Evolutionary conservation across 2,888 invertebrate genomes (phyloP).

Genomic region (Pyrrhia umbra): DNA sequence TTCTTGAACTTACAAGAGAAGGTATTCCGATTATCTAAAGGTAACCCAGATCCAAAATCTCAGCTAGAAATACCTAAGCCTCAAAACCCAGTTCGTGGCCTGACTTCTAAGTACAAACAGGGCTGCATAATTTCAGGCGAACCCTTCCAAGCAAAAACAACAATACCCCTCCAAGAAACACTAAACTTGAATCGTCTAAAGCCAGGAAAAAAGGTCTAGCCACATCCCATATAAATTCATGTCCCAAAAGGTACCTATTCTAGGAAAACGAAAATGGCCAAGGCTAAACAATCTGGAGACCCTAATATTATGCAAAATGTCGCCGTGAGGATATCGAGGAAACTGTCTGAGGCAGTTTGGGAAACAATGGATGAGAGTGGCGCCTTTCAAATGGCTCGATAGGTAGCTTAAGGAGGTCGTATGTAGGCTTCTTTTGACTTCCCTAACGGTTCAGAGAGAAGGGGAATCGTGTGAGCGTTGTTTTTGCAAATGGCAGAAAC

Average conservation of each 20-base stretch:
- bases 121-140: constrained; percentile 42
- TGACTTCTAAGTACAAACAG: constrained; percentile 22
- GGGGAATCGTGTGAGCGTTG: constrained; percentile 28
- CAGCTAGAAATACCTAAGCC: not conserved
- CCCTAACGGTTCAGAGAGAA: constrained; percentile 40
- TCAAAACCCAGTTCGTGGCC: constrained; percentile 27
- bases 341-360: constrained; percentile 74
- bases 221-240: constrained; percentile 71
- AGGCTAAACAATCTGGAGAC: constrained; percentile 64
- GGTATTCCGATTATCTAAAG: not conserved
- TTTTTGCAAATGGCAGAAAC: constrained; percentile 42
- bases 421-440: constrained; percentile 61
- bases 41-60: constrained; percentile 4
- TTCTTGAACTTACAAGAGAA: not conserved
- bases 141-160: constrained; percentile 34
- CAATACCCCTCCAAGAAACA: constrained; percentile 48
- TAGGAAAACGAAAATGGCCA: constrained; percentile 60
- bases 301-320: constrained; percentile 70
- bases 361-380: constrained; percentile 70
- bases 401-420: constrained; percentile 63
- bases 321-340: constrained; percentile 62
- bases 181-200: constrained; percentile 49
- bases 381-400: constrained; percentile 59
- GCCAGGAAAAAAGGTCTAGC: constrained; percentile 52
- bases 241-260: constrained; percentile 65